Conservation (phyloP, 2,888 invertebrate species). For the Polyommatus icarus region DNA sequence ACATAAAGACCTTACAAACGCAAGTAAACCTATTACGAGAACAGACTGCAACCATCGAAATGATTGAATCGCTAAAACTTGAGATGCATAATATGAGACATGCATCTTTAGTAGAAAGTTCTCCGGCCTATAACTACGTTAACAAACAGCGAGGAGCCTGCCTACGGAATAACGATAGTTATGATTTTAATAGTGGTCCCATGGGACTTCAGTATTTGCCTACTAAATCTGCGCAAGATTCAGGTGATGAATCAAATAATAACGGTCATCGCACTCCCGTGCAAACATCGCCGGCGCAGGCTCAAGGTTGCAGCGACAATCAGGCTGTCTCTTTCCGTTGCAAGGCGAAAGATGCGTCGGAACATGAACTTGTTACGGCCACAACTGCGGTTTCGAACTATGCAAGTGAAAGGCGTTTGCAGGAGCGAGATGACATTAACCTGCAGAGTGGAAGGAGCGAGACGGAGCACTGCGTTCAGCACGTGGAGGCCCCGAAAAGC, state of each 20-base stretch:
- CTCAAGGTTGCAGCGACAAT: neutral
- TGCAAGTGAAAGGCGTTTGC: neutral
- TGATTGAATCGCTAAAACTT: no score
- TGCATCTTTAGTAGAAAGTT: no score
- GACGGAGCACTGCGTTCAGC: no score
- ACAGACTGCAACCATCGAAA: no score
- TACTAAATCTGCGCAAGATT: neutral
- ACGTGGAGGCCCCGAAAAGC: no score
- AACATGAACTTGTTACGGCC: constrained; percentile 12
- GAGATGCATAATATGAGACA: no score
- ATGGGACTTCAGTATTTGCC: constrained; percentile 3
- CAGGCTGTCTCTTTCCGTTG: constrained; percentile 4
- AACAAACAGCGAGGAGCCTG: no score
- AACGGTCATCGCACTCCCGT: neutral
- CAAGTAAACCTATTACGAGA: no score
- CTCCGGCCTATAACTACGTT: no score
- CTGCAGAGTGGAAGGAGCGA: no score
- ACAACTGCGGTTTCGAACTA: neutral
- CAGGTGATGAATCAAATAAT: neutral
- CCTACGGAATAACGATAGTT: neutral
- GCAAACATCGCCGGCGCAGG: neutral
- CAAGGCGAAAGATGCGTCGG: neutral
- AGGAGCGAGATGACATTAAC: neutral
- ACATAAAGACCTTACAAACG: no score
- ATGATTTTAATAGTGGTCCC: neutral